A percentile compares a stretch with the other conserved stretches of the same genome.
Evolutionary conservation across 2,888 invertebrate species (phyloP).

Genomic region (Fragum fragum): DNA sequence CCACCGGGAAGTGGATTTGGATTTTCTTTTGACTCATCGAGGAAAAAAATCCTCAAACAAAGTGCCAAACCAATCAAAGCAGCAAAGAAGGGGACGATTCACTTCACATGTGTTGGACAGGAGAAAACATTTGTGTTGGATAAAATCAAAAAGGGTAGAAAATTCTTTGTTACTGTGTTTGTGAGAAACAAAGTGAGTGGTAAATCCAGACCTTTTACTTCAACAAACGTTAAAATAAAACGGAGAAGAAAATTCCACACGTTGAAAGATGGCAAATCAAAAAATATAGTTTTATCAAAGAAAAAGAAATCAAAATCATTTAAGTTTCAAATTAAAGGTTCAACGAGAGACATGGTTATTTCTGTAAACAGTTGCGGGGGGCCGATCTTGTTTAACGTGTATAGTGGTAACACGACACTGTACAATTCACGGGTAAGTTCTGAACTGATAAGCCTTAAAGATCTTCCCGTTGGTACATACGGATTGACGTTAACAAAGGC

Average conservation of each 20-base stretch:
- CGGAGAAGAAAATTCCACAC: slow-evolving; percentile 61
- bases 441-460: slow-evolving; percentile 68
- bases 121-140: slow-evolving; percentile 88
- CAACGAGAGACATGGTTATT: slow-evolving; percentile 64
- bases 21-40: slow-evolving; percentile 79
- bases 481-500: slow-evolving; percentile 68
- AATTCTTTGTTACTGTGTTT: slow-evolving; percentile 89
- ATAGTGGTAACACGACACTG: slow-evolving; percentile 64
- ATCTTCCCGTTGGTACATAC: slow-evolving; percentile 74
- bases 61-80: slow-evolving; percentile 73
- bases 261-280: slow-evolving; percentile 75
- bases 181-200: slow-evolving; percentile 88
- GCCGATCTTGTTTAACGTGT: slow-evolving; percentile 70
- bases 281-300: slow-evolving; percentile 70
- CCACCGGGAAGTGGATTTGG: slow-evolving; percentile 82
- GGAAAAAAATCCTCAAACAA: slow-evolving; percentile 60
- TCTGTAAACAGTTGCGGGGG: slow-evolving; percentile 74
- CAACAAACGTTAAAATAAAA: slow-evolving; percentile 77
- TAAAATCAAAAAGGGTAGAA: slow-evolving; percentile 87
- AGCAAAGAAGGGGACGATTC: slow-evolving; percentile 77
- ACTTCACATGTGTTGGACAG: slow-evolving; percentile 88
- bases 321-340: slow-evolving; percentile 65
- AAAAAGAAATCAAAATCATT: slow-evolving; percentile 59
- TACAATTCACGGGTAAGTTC: slow-evolving; percentile 70
- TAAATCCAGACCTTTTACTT: slow-evolving; percentile 88